Evolutionary conservation across 2,888 invertebrate species (phyloP).

Genomic region (Morpho deidamia): DNA sequence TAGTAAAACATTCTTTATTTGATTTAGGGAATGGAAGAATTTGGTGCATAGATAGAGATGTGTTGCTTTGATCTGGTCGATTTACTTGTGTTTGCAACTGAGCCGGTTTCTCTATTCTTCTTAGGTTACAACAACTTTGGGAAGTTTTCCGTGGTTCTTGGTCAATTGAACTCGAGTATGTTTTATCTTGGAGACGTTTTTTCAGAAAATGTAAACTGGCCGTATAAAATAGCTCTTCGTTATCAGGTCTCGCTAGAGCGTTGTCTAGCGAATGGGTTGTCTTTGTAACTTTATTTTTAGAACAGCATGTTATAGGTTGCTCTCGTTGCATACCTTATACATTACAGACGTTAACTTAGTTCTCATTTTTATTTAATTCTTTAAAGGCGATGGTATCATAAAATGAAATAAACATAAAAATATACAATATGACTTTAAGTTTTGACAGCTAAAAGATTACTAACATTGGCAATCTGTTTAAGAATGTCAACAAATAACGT

Average conservation of each 20-base stretch:
- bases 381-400: background rate
- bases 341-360: background rate
- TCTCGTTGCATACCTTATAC: conserved; percentile 33
- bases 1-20: conserved; percentile 43
- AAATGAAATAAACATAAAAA: conserved; percentile 2
- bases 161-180: conserved; percentile 15
- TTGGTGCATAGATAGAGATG: conserved; percentile 53
- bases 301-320: conserved; percentile 21
- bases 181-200: conserved; percentile 52
- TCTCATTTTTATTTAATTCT: conserved; percentile 12
- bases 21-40: conserved; percentile 63
- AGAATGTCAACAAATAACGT: too few relatives aligned
- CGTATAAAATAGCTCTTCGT: conserved; percentile 52
- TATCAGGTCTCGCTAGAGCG: conserved; percentile 31
- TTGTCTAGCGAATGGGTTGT: conserved; percentile 17
- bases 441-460: background rate
- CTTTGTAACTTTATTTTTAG: conserved; percentile 14
- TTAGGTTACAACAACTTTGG: conserved; percentile 47
- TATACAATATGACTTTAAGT: background rate
- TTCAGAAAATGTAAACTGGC: conserved; percentile 64
- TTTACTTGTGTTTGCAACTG: background rate
- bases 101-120: background rate
- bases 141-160: conserved; percentile 30
- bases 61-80: background rate
- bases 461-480: background rate